A percentile compares a stretch with the other conserved stretches of the same genome.
Conservation (phyloP, 2,797 vertebrate species). For the Characodon lateralis region DNA sequence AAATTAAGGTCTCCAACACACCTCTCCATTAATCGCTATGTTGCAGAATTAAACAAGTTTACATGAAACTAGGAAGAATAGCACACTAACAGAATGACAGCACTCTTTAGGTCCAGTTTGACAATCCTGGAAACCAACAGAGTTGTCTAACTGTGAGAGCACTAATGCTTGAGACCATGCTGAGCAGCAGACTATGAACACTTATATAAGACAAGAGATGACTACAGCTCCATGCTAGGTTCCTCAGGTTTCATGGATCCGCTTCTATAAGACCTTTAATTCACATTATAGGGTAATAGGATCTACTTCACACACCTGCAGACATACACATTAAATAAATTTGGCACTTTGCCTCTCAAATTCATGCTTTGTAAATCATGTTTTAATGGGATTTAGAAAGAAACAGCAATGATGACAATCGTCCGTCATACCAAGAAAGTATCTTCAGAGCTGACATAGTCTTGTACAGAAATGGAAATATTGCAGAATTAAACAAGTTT, state of each 20-base stretch:
- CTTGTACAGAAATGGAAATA: neutral
- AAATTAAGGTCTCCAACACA: fast-evolving
- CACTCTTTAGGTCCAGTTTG: no score
- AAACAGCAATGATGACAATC: neutral
- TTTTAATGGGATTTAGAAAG: neutral
- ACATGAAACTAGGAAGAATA: no score
- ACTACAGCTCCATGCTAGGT: neutral
- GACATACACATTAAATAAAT: neutral
- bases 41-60: no score
- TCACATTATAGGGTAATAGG: conserved; percentile 1
- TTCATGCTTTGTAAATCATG: conserved; percentile 8
- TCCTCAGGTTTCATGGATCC: neutral
- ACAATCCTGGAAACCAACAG: no score
- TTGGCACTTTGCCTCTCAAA: neutral
- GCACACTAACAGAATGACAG: no score
- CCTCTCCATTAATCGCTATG: neutral
- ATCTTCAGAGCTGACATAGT: neutral
- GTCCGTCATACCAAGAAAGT: neutral
- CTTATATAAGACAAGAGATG: neutral
- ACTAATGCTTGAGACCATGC: conserved; percentile 47
- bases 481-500: neutral
- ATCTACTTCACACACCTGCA: conserved; percentile 15
- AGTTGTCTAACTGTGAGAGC: conserved; percentile 37
- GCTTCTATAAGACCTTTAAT: neutral
- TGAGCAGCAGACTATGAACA: conserved; percentile 54